Evolutionary conservation across 2,113 vertebrate species (phyloP), one percentile per base, ranked within the genome.

Genomic region (Electrona antarctica): DNA sequence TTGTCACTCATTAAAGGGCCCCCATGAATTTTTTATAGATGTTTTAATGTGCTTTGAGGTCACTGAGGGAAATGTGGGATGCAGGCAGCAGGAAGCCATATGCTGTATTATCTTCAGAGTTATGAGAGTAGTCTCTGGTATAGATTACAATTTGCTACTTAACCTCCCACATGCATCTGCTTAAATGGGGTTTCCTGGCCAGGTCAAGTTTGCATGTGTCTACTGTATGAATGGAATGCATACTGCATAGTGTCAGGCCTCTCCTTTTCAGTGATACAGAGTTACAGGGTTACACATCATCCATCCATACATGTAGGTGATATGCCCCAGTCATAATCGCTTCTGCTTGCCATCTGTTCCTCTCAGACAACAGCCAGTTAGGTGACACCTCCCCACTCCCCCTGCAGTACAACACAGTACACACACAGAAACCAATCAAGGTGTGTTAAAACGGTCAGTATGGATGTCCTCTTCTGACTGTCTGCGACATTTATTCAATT

Each of bases 21-120:
- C 92, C 94, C 95, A 95, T 95, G 93, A 95, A 95, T 95, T 93
- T 96, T 95, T 95, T 94, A 94, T 94, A 92, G 92, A 93, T 91
- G 92, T 95, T 95, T 94, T 94, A 95, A 95, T 92, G 94, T 93
- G 93, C 93, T 94, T 95, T 94, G 93, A 94, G 90, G 93, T 94
- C 94, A 93, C 94, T 93, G 94, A 95, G 94, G 21, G 93, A 93
- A 94, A 93, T 92, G 91, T 91, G 91, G 93, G 92, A 93, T 92
- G 92, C 91, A 91, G 93, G 92, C 92, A 93, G 92, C 90, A 7
- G 60, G 65, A 71, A 64, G 64, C 61, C 56, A 28, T 12, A 52
- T 59, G 48, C 4, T 28, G 74, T 46, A 45, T 29, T 78, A 59
- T 68, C 46, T 41, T 64, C 54, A 33, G 73, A 14, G 41, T 50